Evolutionary conservation across 2,797 vertebrate genomes (phyloP).

Genomic region (Lycodopsis pacificus): DNA sequence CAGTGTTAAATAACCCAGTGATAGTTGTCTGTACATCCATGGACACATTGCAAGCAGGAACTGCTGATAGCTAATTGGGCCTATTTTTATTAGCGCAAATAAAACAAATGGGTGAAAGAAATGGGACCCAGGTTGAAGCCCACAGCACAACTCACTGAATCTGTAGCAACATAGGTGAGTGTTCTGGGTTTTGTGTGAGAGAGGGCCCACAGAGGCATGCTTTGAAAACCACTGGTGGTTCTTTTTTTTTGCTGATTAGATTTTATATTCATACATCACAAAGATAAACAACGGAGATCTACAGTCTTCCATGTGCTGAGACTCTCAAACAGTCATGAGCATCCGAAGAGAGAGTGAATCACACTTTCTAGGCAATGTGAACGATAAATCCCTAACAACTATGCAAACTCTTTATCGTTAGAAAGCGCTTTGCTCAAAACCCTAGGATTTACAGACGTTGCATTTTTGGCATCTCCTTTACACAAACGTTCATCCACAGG

Average conservation of each 20-base stretch:
- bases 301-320: background rate
- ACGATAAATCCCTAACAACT: background rate
- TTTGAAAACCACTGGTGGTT: background rate
- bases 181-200: background rate
- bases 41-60: background rate
- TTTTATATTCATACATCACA: background rate
- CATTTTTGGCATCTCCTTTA: constrained; percentile 3
- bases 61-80: background rate
- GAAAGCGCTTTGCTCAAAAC: constrained; percentile 1
- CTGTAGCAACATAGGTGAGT: background rate
- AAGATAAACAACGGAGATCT: background rate
- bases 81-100: background rate
- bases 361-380: background rate
- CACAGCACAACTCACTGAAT: background rate
- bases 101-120: background rate
- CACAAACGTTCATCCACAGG: background rate
- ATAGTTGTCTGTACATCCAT: background rate
- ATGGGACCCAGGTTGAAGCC: background rate
- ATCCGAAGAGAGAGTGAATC: background rate
- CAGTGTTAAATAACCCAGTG: background rate
- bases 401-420: background rate
- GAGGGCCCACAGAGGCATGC: background rate
- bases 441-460: background rate
- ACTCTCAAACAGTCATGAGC: background rate
- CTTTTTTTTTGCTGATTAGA: background rate